A percentile compares a stretch with the other conserved stretches of the same genome.
Evolutionary conservation across 1,140 invertebrate genomes (phyloP).

Genomic region (Danaus melanippus): DNA sequence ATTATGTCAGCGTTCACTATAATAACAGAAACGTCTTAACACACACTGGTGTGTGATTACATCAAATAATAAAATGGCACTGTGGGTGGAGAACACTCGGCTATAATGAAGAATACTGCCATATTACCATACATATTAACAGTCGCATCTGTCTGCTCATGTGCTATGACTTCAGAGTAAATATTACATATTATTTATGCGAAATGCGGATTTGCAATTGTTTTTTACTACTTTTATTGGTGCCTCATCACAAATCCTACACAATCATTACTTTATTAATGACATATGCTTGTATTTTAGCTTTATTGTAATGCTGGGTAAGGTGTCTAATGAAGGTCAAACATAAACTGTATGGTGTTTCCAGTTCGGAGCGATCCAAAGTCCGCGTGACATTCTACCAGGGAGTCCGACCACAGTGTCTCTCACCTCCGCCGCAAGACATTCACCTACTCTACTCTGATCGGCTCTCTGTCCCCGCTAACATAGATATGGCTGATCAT

Average conservation of each 20-base stretch:
- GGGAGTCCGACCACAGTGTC: slow-evolving; percentile 80
- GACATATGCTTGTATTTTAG: too few relatives aligned
- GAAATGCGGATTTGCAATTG: slow-evolving; percentile 10
- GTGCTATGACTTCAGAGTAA: slow-evolving; percentile 29
- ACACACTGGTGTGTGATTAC: slow-evolving; percentile 14
- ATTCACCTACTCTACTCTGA: slow-evolving; percentile 66
- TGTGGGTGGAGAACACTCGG: slow-evolving; percentile 54
- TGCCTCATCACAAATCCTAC: not conserved
- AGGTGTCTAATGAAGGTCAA: not conserved
- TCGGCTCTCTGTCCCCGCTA: slow-evolving; percentile 51
- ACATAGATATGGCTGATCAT: slow-evolving; percentile 60
- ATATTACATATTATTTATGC: slow-evolving; percentile 22
- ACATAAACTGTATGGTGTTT: slow-evolving; percentile 23
- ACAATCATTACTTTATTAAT: too few relatives aligned
- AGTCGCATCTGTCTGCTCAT: slow-evolving; percentile 27
- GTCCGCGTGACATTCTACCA: slow-evolving; percentile 87
- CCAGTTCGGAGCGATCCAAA: slow-evolving; percentile 79
- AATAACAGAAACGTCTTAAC: slow-evolving; percentile 13
- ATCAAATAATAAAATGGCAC: slow-evolving; percentile 18
- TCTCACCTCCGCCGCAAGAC: slow-evolving; percentile 75
- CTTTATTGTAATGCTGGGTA: too few relatives aligned
- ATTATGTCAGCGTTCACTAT: slow-evolving; percentile 16
- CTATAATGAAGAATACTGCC: slow-evolving; percentile 52
- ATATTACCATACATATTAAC: slow-evolving; percentile 44
- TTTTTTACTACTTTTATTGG: not conserved